phyloP scores from a whole-genome alignment of 2,797 vertebrate genomes.

The Pangasius larnaudii region DNA sequence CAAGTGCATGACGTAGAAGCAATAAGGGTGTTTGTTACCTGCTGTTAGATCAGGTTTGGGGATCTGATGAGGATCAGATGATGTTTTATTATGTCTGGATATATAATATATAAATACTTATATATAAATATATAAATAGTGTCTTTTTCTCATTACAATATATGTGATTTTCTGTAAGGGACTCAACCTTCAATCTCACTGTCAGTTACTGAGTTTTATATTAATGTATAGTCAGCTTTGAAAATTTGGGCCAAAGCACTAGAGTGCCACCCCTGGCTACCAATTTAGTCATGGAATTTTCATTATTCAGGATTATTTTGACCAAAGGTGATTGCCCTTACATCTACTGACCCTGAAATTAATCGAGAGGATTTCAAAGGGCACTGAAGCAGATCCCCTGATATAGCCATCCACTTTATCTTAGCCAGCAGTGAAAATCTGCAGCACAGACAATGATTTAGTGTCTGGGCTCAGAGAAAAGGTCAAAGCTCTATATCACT shows the following conservation, averaged over 20 bases:
- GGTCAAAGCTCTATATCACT: constrained; percentile 72
- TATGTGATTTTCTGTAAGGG: neutral
- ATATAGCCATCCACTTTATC: constrained; percentile 79
- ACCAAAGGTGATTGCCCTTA: constrained; percentile 74
- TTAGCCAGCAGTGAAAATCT: constrained; percentile 68
- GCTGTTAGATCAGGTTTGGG: neutral
- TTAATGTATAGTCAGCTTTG: constrained; percentile 35
- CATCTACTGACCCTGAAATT: constrained; percentile 73
- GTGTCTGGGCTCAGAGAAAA: constrained; percentile 69
- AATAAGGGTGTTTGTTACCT: neutral
- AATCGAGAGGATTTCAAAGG: constrained; percentile 75
- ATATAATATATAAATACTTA: neutral
- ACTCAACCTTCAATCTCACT: neutral
- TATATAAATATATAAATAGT: too few species aligned
- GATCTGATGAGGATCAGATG: neutral
- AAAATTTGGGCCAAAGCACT: constrained; percentile 28
- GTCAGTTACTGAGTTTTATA: neutral
- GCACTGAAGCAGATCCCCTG: constrained; percentile 73
- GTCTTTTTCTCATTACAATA: too few species aligned
- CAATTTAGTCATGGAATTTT: constrained; percentile 48
- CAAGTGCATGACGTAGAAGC: neutral
- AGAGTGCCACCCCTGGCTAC: constrained; percentile 28
- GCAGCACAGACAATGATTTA: constrained; percentile 76
- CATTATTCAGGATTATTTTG: constrained; percentile 71
- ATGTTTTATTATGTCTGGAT: neutral